phyloP scores from a whole-genome alignment of 2,113 vertebrate genomes.

The Hirundichthys speculiger region DNA sequence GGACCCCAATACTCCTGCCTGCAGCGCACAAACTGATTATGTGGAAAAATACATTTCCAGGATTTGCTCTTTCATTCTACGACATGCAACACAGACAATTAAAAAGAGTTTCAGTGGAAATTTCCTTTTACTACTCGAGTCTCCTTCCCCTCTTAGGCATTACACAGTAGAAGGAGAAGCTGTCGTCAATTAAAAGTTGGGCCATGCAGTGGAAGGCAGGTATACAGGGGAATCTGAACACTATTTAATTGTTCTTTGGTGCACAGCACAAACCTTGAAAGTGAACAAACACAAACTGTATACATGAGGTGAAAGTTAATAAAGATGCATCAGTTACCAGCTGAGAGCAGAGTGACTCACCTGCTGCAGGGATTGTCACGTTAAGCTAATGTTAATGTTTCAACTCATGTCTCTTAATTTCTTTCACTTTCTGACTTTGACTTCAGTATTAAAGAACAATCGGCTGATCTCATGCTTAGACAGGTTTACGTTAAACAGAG shows the following conservation, averaged over 20 bases:
- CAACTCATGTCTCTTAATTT: slow-evolving; percentile 7
- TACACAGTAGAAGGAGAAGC: slow-evolving; percentile 30
- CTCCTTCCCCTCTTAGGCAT: slow-evolving; percentile 29
- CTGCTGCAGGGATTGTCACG: slow-evolving; percentile 22
- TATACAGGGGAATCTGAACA: slow-evolving; percentile 32
- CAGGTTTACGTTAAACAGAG: too few species aligned
- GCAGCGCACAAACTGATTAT: slow-evolving; percentile 26
- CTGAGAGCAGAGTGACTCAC: slow-evolving; percentile 26
- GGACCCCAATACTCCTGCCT: slow-evolving; percentile 23
- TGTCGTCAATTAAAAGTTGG: slow-evolving; percentile 54
- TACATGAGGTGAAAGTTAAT: slow-evolving; percentile 43
- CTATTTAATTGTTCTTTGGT: slow-evolving; percentile 68
- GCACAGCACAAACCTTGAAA: slow-evolving; percentile 41
- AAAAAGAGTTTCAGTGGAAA: slow-evolving; percentile 26
- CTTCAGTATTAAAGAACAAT: slow-evolving; percentile 2
- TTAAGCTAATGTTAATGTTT: slow-evolving; percentile 7
- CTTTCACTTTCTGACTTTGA: background rate
- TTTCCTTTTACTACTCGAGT: slow-evolving; percentile 11
- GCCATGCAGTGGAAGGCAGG: slow-evolving; percentile 11
- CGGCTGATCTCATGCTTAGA: slow-evolving; percentile 1
- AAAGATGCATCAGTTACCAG: slow-evolving; percentile 27
- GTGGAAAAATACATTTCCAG: slow-evolving; percentile 40
- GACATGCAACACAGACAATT: slow-evolving; percentile 59
- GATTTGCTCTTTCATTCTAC: slow-evolving; percentile 35
- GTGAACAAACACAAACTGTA: slow-evolving; percentile 12